phyloP scores from a whole-genome alignment of 2,888 invertebrate species.

The Cecidostiba fungosa region DNA sequence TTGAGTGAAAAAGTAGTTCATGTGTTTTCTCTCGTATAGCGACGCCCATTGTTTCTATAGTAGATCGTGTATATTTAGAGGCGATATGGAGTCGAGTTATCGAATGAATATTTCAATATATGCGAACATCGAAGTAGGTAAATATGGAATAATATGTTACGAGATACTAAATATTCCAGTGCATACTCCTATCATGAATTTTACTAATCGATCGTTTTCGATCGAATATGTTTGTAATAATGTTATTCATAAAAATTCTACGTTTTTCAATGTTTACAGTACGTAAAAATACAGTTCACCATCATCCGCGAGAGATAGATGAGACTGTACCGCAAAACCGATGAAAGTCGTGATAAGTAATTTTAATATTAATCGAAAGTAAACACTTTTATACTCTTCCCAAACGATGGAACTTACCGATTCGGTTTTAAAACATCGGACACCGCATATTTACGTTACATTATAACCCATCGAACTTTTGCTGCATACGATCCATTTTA shows the following conservation, averaged over 20 bases:
- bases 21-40: background rate
- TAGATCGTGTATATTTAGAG: background rate
- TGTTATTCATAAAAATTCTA: too few relatives aligned
- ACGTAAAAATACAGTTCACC: too few relatives aligned
- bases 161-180: background rate
- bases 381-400: background rate
- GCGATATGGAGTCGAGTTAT: background rate
- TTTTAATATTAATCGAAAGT: background rate
- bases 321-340: background rate
- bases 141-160: background rate
- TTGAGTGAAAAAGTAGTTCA: background rate
- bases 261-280: too few relatives aligned
- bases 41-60: too few relatives aligned
- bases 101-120: background rate
- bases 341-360: background rate
- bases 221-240: background rate
- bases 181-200: background rate
- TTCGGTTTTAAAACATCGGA: background rate
- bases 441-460: background rate
- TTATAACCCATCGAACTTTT: background rate
- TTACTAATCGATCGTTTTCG: background rate
- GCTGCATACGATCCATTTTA: background rate
- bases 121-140: background rate
- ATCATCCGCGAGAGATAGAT: background rate
- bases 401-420: background rate